These are phyloP conservation scores for Trematocara nigrifrons DNA, from an alignment of 2,113 vertebrate species.

Conservation along the genomic window DNA sequence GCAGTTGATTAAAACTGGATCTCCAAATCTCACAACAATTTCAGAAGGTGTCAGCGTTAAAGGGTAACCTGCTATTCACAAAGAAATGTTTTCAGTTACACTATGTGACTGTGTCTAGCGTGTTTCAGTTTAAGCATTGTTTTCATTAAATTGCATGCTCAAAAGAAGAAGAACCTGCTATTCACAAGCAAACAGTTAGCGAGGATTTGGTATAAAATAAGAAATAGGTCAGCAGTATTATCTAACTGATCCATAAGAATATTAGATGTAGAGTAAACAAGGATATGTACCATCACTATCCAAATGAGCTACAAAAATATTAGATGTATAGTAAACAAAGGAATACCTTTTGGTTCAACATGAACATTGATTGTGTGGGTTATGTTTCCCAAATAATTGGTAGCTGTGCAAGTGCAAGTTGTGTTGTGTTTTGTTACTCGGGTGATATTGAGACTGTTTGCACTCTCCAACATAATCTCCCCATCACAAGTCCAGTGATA, in stretches of 20 bases:
- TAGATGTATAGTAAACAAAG: no score
- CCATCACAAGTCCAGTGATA: not conserved
- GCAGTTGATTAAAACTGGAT: slow-evolving; percentile 29
- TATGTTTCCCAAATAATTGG: not conserved
- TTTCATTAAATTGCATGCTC: not conserved
- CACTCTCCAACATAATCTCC: fast-evolving
- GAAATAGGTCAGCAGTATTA: not conserved
- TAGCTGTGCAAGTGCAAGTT: not conserved
- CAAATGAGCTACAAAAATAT: no score
- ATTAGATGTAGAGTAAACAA: not conserved
- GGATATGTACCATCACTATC: no score
- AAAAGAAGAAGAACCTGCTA: not conserved
- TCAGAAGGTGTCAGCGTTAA: not conserved
- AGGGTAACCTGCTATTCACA: not conserved
- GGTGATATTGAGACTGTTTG: not conserved
- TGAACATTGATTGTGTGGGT: not conserved
- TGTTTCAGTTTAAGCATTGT: no score
- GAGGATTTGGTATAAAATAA: not conserved
- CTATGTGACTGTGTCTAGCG: not conserved
- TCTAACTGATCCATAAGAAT: not conserved
- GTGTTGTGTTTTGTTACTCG: not conserved
- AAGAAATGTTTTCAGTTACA: not conserved
- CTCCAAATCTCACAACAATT: slow-evolving; percentile 32
- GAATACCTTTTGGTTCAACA: not conserved
- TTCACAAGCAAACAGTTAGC: not conserved